Evolutionary conservation across 2,797 vertebrate species (phyloP).

Genomic region (Myripristis jacobus): DNA sequence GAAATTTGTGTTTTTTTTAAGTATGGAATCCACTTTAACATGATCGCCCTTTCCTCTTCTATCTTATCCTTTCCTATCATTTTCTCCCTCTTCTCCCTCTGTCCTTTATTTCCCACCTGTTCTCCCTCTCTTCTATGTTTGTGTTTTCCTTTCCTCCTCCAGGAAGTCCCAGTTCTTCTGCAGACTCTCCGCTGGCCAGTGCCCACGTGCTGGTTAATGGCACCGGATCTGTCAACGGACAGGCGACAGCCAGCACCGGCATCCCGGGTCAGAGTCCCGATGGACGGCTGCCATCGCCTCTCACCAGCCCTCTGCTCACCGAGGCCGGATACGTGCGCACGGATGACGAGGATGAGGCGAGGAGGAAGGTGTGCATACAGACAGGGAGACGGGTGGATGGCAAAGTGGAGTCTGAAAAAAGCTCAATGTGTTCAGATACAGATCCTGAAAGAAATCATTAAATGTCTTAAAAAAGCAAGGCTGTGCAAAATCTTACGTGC

Average conservation of each 20-base stretch:
- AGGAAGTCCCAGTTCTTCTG: constrained; percentile 89
- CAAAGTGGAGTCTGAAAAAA: neutral
- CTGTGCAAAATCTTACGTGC: too few species aligned
- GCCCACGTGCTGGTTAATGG: constrained; percentile 52
- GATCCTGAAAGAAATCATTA: too few species aligned
- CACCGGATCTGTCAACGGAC: constrained; percentile 63
- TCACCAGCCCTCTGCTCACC: constrained; percentile 93
- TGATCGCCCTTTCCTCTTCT: neutral
- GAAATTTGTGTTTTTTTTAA: neutral
- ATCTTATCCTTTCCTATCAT: constrained; percentile 29
- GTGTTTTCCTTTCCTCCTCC: constrained; percentile 33
- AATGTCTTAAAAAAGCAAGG: too few species aligned
- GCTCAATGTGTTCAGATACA: too few species aligned
- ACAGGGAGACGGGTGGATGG: neutral
- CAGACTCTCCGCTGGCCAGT: constrained; percentile 85
- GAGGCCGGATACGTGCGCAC: constrained; percentile 88
- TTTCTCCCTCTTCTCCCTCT: constrained; percentile 45
- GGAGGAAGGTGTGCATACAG: constrained; percentile 89
- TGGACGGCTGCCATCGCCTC: constrained; percentile 89
- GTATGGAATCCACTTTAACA: constrained; percentile 27
- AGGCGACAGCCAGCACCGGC: constrained; percentile 63
- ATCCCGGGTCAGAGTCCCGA: constrained; percentile 85
- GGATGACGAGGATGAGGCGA: constrained; percentile 93
- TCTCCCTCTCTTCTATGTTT: constrained; percentile 10
- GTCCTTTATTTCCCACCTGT: constrained; percentile 20